These are phyloP conservation scores for Eupleurogrammus muticus DNA, from an alignment of 2,797 vertebrate genomes.

Conservation along the genomic window DNA sequence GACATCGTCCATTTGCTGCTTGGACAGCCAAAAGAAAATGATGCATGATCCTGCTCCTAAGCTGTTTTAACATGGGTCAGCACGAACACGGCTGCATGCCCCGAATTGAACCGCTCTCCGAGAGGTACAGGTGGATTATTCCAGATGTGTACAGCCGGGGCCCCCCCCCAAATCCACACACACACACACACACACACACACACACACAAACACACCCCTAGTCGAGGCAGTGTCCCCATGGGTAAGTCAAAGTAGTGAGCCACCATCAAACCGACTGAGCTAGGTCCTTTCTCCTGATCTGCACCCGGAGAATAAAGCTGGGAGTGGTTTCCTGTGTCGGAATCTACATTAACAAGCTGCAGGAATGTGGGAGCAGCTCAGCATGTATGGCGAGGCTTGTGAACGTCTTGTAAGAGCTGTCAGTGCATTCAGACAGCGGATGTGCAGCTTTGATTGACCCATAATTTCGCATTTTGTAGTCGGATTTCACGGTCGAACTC, in stretches of 20 bases:
- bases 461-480: slow-evolving; percentile 64
- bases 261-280: slow-evolving; percentile 70
- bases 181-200: too few relatives aligned
- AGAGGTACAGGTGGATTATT: slow-evolving; percentile 74
- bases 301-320: slow-evolving; percentile 55
- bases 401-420: slow-evolving; percentile 51
- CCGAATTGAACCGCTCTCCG: slow-evolving; percentile 54
- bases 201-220: too few relatives aligned
- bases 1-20: slow-evolving; percentile 75
- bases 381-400: slow-evolving; percentile 33
- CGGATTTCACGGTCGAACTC: slow-evolving; percentile 55
- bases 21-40: slow-evolving; percentile 74
- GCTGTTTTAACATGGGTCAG: slow-evolving; percentile 71
- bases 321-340: slow-evolving; percentile 54
- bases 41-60: slow-evolving; percentile 72
- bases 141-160: slow-evolving; percentile 70
- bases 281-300: slow-evolving; percentile 58
- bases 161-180: too few relatives aligned
- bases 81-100: slow-evolving; percentile 61
- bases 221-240: slow-evolving; percentile 36
- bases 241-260: slow-evolving; percentile 50
- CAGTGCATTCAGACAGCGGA: slow-evolving; percentile 41
- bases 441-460: slow-evolving; percentile 67
- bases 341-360: slow-evolving; percentile 65
- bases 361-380: slow-evolving; percentile 54